Base-by-base conservation (phyloP, 2,888 invertebrate species). In the Bugula neritina region DNA sequence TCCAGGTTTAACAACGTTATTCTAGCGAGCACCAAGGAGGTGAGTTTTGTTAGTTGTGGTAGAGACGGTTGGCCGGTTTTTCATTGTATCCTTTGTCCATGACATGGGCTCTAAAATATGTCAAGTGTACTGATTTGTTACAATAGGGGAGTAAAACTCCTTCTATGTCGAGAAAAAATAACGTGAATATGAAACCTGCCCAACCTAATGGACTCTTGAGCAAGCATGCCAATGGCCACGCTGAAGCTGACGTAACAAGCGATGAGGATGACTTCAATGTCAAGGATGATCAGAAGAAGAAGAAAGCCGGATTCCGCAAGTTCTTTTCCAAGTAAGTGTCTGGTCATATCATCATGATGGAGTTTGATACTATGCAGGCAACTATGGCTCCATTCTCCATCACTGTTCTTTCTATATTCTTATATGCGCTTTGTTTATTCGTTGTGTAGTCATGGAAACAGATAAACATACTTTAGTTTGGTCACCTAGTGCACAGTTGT, bases 211-310 rank as follows among this genome's bases (percentile, higher is more conserved):
- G 70, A 43, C 25, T 25, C 10, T 3, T 69, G 69, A 69, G 69
- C 29, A 31, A 35, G 69, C 5, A 58, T 17, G 10, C 43, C 17
- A 43, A 43, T 17, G 43, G 55, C 3, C 27, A 63, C n/a, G 63
- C 29, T 29, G 63, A 31, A 3, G 29, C 63, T 13, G 63, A 63
- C 31, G 29, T 34, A 17, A 31, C 63, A 5, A 63, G 31, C 31
- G 63, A 63, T 34, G 63, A 63, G 27, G 55, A 55, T 3, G 63
- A 63, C n/a, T 13, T 17, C 27, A 10, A 27, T 31, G 5, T 13
- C 31, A 63, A 63, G n/a, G 63, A 63, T 31, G 63, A 63, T 10
- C 63, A 25, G 10, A 63, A 63, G 63, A 63, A 63, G 34, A 63
- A 63, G 31, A 63, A 63, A 34, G 63, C 63, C n/a, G 63, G 63